These are phyloP conservation scores for Cyphomyrus discorhynchus DNA, from an alignment of 2,113 vertebrate genomes.

Conservation along the genomic window DNA sequence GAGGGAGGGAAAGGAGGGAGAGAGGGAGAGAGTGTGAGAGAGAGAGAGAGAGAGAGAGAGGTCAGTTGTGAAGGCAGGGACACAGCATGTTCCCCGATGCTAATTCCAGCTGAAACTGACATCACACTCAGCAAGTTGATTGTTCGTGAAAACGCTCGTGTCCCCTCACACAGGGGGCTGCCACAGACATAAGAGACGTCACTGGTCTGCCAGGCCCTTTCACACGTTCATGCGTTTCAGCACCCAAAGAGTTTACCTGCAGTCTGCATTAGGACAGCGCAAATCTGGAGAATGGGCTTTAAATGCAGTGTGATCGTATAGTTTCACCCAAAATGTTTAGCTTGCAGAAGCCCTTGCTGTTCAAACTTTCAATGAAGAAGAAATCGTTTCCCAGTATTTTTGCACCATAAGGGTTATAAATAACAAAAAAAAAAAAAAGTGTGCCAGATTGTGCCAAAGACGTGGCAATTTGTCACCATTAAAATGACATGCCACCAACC, in stretches of 20 bases:
- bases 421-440: background rate
- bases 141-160: background rate
- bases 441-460: background rate
- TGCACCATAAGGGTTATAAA: background rate
- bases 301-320: background rate
- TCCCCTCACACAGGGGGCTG: background rate
- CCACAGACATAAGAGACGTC: background rate
- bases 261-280: background rate
- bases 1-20: no score
- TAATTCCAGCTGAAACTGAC: background rate
- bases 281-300: background rate
- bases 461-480: background rate
- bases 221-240: background rate
- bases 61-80: background rate
- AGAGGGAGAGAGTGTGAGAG: background rate
- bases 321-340: background rate
- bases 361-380: background rate
- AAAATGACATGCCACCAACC: background rate
- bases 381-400: background rate
- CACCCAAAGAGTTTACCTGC: background rate
- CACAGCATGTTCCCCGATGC: background rate
- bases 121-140: background rate
- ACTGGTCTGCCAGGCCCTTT: background rate
- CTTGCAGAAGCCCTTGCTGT: background rate
- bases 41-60: background rate